Base-by-base conservation (phyloP, 2,888 invertebrate species). In the Pediacus dermestoides region DNA sequence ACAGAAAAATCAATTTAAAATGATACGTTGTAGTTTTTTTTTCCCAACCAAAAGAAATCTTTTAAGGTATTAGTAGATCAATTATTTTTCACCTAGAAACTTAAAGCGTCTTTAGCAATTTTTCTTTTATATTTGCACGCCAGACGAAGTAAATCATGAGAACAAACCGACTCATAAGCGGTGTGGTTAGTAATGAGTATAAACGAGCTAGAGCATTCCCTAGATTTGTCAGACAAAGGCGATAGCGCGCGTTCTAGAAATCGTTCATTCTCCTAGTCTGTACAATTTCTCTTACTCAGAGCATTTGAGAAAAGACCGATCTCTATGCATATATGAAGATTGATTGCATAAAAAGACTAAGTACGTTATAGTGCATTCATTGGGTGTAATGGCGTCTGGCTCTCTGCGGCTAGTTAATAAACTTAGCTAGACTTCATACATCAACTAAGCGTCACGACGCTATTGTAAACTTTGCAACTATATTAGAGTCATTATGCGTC, bases 381-480 rank as follows among this genome's bases (percentile, higher is more conserved):
- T 48, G 48, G n/a, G 47, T 46, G 48, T 18, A 18, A 46, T 50
- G 35, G 50, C 48, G 51, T 51, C 50, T 53, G 50, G 50, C 49
- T 39, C 35, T 18, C n/a, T 18, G 21, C 37, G 38, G 39, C 42
- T 42, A 50, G 47, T 44, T 53, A 53, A 53, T 53, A 53, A 53
- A 50, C 50, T 48, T 44, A 42, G 37, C 48, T 44, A 50, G 50
- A 53, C 48, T 50, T 49, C 48, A 53, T 53, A 49, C 48, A 53
- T 53, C 53, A 53, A 46, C 34, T 39, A n/a, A 34, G 37, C 44
- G 46, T 45, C 46, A 44, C 36, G 48, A 42, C 45, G 48, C 48
- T 42, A 46, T 51, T 53, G 53, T 53, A 39, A 40, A 42, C 51
- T 42, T 39, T 42, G 44, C 37, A 42, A 46, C 46, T 45, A 34